Conservation (phyloP, 1,140 invertebrate species). For the Chelonus insularis region DNA sequence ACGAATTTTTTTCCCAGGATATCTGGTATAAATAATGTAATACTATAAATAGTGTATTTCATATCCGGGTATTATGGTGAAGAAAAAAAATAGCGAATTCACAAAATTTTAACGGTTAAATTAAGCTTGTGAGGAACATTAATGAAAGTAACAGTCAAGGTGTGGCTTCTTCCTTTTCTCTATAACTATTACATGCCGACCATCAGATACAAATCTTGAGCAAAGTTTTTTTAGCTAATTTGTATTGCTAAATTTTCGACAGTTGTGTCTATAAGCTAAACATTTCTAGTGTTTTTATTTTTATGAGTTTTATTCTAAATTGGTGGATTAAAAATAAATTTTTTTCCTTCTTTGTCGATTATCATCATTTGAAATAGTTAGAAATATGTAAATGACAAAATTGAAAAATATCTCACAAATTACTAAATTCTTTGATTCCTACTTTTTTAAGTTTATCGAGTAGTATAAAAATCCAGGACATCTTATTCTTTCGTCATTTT, state of each 20-base stretch:
- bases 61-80: too few species aligned
- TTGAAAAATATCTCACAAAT: constrained; percentile 26
- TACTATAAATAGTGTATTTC: too few species aligned
- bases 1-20: too few species aligned
- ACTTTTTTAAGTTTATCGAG: neutral
- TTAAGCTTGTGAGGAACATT: too few species aligned
- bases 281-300: neutral
- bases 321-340: too few species aligned
- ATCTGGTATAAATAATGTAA: too few species aligned
- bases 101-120: too few species aligned
- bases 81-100: too few species aligned
- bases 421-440: constrained; percentile 21
- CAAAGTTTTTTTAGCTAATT: constrained; percentile 27
- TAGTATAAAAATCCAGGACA: constrained; percentile 40
- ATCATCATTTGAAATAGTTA: neutral
- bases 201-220: constrained; percentile 25
- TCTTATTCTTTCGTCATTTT: constrained; percentile 32
- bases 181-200: constrained; percentile 25
- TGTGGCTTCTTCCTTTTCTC: too few species aligned
- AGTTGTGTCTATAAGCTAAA: constrained; percentile 9
- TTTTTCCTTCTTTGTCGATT: constrained; percentile 3
- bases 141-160: too few species aligned
- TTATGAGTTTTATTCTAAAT: neutral
- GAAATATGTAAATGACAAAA: constrained; percentile 28
- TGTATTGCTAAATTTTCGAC: constrained; percentile 32